Base-by-base conservation (phyloP, 2,888 invertebrate species). In the Mellilla xanthometata region DNA sequence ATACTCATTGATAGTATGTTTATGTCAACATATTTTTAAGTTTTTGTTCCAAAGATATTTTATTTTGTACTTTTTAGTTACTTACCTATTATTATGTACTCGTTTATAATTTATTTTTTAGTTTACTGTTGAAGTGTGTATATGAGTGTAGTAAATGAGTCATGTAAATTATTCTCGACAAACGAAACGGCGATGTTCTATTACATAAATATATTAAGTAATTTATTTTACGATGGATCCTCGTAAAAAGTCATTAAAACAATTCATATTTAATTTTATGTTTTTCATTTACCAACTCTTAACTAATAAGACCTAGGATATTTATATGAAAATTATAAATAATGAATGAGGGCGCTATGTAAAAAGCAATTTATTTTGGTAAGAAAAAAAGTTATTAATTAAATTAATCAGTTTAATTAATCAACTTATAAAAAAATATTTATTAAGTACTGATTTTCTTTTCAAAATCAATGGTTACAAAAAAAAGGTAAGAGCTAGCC, bases 11-110 rank as follows among this genome's bases (percentile, higher is more conserved):
- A 32, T 46, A 46, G 51, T 43, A 49, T 47, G 41, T 22, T 44
- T 72, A 70, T 68, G 67, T 74, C 68, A 42, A 42, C 29, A 43
- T 49, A 30, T 31, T 31, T 30, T 39, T 58, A 54, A 55, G 55
- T 55, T 58, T 80, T 68, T 62, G 74, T 81, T 79, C 88, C 87
- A 87, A 88, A 87, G 87, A 86, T 79, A 76, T 72, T 64, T 61
- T 58, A 62, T 61, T 68, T 61, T 65, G 41, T 49, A 49, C 55
- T 51, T 48, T 50, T 59, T 60, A 54, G 61, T 56, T 60, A 24
- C 8, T 24, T 19, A 19, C 6, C 3, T 19, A 19, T 15, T 1
- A 19, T 19, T 19, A 19, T 19, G 42, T 49, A 48, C n/a, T n/a
- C n/a, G n/a, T n/a, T n/a, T n/a, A n/a, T n/a, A n/a, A n/a, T n/a